phyloP scores from a whole-genome alignment of 2,797 vertebrate genomes.

The Phrynocephalus forsythii region DNA sequence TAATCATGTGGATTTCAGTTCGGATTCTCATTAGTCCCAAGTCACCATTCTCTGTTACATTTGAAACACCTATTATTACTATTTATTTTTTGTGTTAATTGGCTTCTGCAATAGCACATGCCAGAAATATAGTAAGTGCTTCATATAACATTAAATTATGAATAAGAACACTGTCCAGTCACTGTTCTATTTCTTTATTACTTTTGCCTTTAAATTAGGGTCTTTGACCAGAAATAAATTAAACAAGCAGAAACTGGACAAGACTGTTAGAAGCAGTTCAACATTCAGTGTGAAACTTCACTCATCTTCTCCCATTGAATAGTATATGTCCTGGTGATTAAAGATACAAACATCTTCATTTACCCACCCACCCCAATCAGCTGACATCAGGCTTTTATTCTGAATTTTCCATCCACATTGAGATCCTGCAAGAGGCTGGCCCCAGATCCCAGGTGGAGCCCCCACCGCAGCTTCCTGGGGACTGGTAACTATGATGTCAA shows the following conservation, averaged over 20 bases:
- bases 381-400: no score
- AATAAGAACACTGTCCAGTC: conserved; percentile 43
- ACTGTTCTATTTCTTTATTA: not conserved
- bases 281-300: not conserved
- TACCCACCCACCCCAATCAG: no score
- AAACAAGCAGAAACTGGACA: not conserved
- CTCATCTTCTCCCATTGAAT: not conserved
- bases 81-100: conserved; percentile 9
- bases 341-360: not conserved
- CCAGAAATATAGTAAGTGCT: conserved; percentile 39
- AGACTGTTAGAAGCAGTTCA: not conserved
- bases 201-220: not conserved
- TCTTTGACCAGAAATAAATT: not conserved
- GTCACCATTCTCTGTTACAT: not conserved
- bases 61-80: not conserved
- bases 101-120: conserved; percentile 28
- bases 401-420: no score
- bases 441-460: conserved; percentile 89
- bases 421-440: no score
- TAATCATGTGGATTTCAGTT: not conserved
- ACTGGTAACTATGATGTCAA: conserved; percentile 96
- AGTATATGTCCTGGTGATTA: not conserved
- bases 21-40: conserved; percentile 2
- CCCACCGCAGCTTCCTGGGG: conserved; percentile 90
- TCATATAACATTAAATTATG: conserved; percentile 39